Percentiles rank a stretch among this genome's conserved stretches.
These are phyloP conservation scores for Sinella curviseta DNA, from an alignment of 1,140 invertebrate genomes.

Conservation along the genomic window DNA sequence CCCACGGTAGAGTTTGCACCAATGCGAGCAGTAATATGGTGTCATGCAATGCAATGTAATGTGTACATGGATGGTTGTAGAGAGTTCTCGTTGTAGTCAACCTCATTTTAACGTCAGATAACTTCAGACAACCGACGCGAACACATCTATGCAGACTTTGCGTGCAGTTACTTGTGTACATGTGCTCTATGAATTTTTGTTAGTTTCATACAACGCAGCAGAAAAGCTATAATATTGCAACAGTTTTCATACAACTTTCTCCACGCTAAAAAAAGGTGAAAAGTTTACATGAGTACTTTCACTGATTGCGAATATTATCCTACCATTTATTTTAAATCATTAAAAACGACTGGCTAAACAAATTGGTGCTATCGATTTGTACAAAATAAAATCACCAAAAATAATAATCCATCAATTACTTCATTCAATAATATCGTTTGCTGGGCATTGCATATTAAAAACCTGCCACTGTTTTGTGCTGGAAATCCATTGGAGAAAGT, in stretches of 20 bases:
- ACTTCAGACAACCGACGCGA: slow-evolving; percentile 34
- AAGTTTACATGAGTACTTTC: not conserved
- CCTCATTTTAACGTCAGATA: slow-evolving; percentile 36
- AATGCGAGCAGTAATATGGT: not conserved
- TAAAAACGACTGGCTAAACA: not conserved
- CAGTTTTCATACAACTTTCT: not conserved
- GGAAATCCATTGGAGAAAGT: too few relatives aligned
- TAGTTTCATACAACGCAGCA: not conserved
- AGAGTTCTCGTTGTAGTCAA: slow-evolving; percentile 5
- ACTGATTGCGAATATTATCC: too few relatives aligned
- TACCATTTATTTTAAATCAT: not conserved
- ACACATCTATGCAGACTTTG: slow-evolving; percentile 28
- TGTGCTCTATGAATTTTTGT: slow-evolving; percentile 1
- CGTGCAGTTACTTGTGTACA: slow-evolving; percentile 4
- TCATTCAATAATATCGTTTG: too few relatives aligned
- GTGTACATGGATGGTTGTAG: not conserved
- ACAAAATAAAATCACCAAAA: not conserved
- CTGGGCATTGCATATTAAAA: too few relatives aligned
- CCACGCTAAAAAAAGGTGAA: not conserved
- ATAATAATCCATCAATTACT: not conserved
- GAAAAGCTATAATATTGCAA: not conserved
- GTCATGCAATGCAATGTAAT: not conserved
- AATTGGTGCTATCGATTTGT: not conserved
- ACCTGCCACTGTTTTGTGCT: too few relatives aligned
- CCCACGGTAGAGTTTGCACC: slow-evolving; percentile 10